Conservation (phyloP, 2,888 invertebrate genomes). For the Podabrus alpinus region DNA sequence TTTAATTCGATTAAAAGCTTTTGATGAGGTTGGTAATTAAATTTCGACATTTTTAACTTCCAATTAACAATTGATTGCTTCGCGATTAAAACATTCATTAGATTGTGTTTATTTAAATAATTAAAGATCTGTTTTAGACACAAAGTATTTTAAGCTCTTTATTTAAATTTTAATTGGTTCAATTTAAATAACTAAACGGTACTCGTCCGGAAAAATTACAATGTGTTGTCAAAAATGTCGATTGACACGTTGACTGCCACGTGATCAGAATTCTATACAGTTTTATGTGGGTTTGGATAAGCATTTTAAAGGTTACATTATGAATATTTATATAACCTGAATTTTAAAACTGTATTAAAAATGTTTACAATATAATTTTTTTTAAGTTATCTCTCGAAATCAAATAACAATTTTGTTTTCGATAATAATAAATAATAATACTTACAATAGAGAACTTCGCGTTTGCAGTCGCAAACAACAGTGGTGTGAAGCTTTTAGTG, state of each 20-base stretch:
- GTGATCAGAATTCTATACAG: not conserved
- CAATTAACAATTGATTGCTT: not conserved
- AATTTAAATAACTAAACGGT: not conserved
- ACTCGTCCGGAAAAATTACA: not conserved
- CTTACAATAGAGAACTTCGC: no score
- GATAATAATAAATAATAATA: no score
- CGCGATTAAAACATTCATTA: not conserved
- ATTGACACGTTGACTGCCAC: not conserved
- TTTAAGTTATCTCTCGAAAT: no score
- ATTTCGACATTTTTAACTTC: not conserved
- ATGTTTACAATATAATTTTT: no score
- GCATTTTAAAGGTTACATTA: not conserved
- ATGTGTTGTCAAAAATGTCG: not conserved
- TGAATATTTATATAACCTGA: no score
- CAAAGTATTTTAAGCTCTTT: not conserved
- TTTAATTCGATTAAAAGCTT: not conserved
- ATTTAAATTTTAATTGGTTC: not conserved
- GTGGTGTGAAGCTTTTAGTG: no score
- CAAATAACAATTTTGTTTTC: no score
- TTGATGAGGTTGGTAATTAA: not conserved
- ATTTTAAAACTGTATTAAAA: not conserved
- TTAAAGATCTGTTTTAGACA: not conserved
- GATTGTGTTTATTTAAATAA: not conserved
- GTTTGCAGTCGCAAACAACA: no score
- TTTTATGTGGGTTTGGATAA: not conserved